Base-by-base conservation (phyloP, 2,113 vertebrate genomes). In the Rhinopomastus cyanomelas region DNA sequence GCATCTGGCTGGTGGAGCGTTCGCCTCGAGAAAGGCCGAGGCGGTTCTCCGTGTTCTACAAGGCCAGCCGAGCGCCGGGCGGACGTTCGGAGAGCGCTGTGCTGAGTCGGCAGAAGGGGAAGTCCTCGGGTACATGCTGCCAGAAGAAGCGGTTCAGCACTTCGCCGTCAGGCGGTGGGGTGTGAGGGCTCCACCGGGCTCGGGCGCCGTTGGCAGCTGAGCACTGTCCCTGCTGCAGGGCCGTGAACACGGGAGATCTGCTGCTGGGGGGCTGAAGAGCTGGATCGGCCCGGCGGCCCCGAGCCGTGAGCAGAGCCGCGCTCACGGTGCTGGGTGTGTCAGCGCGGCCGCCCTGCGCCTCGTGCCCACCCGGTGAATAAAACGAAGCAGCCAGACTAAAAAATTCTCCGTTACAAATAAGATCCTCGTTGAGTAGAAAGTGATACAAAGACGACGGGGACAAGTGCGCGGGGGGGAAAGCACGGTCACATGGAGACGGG, bases 281-380 rank as follows among this genome's bases (percentile, higher is more conserved):
- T 69, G 17, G 79, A 6, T 67, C 62, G 85, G 94, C 71, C 85
- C 61, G 15, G 20, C 8, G 92, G 95, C 93, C 88, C 93, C 78
- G 96, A 88, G 82, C 94, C 95, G 75, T 1, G 6, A 93, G 94
- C 92, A 92, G 95, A 92, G 95, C 86, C 81, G 90, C 56, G 27
- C 86, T 98, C 97, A 98, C 98, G 98, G 97, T 98, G 97, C 97
- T 97, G 94, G 65, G 94, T 89, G 92, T 95, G 91, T 89, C 94
- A 77, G 88, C 66, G 95, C 86, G 92, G 94, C 94, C 88, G 61
- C 95, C 94, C 96, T 96, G 96, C 97, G 19, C 95, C 95, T 83
- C 65, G 26, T 57, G 90, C 82, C 69, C 82, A 92, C 95, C 95
- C 85, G 61, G 91, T 68, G 96, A 96, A 96, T 23, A 96, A 97